A percentile compares a stretch with the other conserved stretches of the same genome.
Evolutionary conservation across 2,888 invertebrate species (phyloP).

Genomic region (Cephus sareptanus): DNA sequence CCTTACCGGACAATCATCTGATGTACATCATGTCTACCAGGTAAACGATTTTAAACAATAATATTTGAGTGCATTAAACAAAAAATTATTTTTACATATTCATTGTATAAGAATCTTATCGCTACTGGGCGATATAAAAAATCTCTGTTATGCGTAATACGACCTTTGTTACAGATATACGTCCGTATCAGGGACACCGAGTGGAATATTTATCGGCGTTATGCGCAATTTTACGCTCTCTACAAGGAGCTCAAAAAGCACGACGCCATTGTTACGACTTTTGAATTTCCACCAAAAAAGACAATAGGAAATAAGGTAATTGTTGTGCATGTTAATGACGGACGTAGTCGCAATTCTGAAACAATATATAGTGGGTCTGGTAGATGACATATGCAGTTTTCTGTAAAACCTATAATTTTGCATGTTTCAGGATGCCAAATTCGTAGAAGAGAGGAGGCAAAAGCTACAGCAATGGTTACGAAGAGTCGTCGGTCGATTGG

Average conservation of each 20-base stretch:
- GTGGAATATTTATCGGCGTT: conserved; percentile 96
- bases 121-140: background rate
- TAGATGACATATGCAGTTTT: conserved; percentile 3
- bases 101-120: background rate
- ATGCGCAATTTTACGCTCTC: conserved; percentile 90
- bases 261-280: conserved; percentile 80
- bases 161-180: conserved; percentile 72
- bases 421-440: conserved; percentile 74
- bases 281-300: conserved; percentile 96
- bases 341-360: conserved; percentile 9
- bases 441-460: conserved; percentile 89
- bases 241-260: conserved; percentile 87
- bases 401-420: conserved; percentile 10
- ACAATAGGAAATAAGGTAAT: conserved; percentile 89
- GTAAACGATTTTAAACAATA: conserved; percentile 64
- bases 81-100: background rate
- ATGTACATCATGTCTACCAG: conserved; percentile 91
- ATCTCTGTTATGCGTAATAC: background rate
- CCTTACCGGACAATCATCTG: conserved; percentile 77
- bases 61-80: background rate
- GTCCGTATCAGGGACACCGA: conserved; percentile 87
- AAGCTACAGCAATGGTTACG: conserved; percentile 89
- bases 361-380: background rate
- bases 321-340: conserved; percentile 6
- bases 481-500: conserved; percentile 79